Conservation (phyloP, 2,113 vertebrate genomes). For the Microtus montanus region DNA sequence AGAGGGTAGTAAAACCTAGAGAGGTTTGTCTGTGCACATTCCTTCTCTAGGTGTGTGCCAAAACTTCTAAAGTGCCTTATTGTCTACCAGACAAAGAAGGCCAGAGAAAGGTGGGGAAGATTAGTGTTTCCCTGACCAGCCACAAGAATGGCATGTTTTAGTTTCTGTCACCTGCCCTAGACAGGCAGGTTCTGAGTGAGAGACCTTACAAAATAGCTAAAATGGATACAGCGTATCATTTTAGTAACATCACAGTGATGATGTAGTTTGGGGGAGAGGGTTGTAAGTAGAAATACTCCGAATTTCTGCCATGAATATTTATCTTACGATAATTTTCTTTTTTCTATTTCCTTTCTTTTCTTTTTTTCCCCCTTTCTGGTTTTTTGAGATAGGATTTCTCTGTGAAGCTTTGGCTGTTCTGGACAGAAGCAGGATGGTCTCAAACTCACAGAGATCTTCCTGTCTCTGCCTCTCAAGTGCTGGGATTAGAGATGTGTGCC, state of each 20-base stretch:
- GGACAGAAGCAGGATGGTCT: neutral
- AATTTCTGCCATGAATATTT: slow-evolving; percentile 40
- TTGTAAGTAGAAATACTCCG: neutral
- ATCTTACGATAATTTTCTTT: neutral
- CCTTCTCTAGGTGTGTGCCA: neutral
- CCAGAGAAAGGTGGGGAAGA: neutral
- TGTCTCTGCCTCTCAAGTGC: neutral
- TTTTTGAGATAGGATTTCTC: neutral
- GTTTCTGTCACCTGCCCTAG: neutral
- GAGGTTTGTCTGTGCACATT: neutral
- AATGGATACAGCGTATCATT: neutral
- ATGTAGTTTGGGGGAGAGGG: neutral
- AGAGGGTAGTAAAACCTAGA: neutral
- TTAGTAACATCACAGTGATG: neutral
- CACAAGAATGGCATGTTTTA: neutral
- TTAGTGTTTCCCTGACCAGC: neutral
- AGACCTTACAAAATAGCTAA: neutral
- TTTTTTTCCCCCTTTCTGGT: neutral
- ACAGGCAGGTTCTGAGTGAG: neutral
- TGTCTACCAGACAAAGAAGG: neutral
- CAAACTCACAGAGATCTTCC: neutral
- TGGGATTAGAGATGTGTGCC: neutral
- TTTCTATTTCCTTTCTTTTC: neutral
- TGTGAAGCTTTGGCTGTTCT: neutral
- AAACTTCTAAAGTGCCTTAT: neutral